These are phyloP conservation scores for Hesperia comma DNA, from an alignment of 2,888 invertebrate species.

Conservation along the genomic window DNA sequence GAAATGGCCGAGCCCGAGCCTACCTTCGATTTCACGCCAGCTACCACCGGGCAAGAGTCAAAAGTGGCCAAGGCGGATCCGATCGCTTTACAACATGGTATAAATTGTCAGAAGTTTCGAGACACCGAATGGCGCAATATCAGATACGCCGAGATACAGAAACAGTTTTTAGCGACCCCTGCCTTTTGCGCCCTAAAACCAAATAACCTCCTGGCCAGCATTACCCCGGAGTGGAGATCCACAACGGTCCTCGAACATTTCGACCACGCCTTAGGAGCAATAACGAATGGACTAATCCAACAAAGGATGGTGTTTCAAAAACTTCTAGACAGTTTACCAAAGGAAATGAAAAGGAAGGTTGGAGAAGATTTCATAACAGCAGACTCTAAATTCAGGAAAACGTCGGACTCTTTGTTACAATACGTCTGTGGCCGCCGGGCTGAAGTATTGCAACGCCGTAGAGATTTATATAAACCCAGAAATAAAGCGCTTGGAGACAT, in stretches of 20 bases:
- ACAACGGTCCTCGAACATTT: slow-evolving; percentile 29
- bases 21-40: slow-evolving; percentile 19
- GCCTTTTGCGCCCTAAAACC: slow-evolving; percentile 27
- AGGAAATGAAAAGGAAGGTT: slow-evolving; percentile 20
- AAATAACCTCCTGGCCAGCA: slow-evolving; percentile 26
- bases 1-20: neutral
- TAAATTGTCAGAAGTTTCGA: slow-evolving; percentile 21
- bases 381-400: too few species aligned
- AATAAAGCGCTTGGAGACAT: slow-evolving; percentile 18
- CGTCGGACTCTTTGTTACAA: too few species aligned
- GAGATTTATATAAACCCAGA: slow-evolving; percentile 16
- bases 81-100: slow-evolving; percentile 8
- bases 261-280: slow-evolving; percentile 37
- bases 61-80: slow-evolving; percentile 14
- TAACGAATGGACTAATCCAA: slow-evolving; percentile 36
- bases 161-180: slow-evolving; percentile 32
- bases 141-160: slow-evolving; percentile 28
- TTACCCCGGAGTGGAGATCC: slow-evolving; percentile 20
- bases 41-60: slow-evolving; percentile 2
- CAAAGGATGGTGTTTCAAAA: slow-evolving; percentile 34
- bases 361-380: slow-evolving; percentile 28
- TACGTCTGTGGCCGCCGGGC: slow-evolving; percentile 37
- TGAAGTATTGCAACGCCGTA: slow-evolving; percentile 27
- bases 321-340: slow-evolving; percentile 15
- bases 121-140: slow-evolving; percentile 22